phyloP scores from a whole-genome alignment of 2,113 vertebrate genomes.

The Oryzias curvinotus region DNA sequence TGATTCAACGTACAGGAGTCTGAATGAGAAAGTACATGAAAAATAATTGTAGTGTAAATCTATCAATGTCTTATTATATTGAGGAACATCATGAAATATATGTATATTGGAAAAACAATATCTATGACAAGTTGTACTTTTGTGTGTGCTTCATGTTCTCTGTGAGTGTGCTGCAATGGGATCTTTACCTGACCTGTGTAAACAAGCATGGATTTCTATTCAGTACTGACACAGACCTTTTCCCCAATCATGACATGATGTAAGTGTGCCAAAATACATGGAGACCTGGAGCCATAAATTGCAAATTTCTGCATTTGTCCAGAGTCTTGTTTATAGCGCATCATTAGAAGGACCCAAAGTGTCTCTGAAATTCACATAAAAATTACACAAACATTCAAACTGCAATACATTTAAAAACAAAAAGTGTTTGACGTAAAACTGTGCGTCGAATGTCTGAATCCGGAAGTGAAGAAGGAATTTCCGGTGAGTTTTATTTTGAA shows the following conservation, averaged over 20 bases:
- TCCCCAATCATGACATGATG: conserved; percentile 27
- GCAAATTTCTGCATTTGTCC: conserved; percentile 13
- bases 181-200: conserved; percentile 60
- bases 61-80: conserved; percentile 85
- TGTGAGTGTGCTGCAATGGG: conserved; percentile 58
- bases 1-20: conserved; percentile 67
- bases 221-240: conserved; percentile 39
- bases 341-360: background rate
- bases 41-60: conserved; percentile 84
- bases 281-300: conserved; percentile 25
- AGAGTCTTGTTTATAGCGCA: conserved; percentile 13
- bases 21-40: conserved; percentile 79
- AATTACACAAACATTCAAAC: background rate
- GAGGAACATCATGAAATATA: conserved; percentile 84
- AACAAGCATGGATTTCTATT: conserved; percentile 60
- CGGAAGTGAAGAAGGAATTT: too few relatives aligned
- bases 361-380: background rate
- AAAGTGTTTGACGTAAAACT: too few relatives aligned
- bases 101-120: conserved; percentile 80
- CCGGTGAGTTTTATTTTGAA: too few relatives aligned
- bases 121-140: conserved; percentile 69
- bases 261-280: conserved; percentile 22
- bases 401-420: too few relatives aligned
- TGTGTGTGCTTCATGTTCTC: conserved; percentile 66
- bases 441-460: too few relatives aligned